phyloP scores from a whole-genome alignment of 2,888 invertebrate species.

The Apamea sordens region DNA sequence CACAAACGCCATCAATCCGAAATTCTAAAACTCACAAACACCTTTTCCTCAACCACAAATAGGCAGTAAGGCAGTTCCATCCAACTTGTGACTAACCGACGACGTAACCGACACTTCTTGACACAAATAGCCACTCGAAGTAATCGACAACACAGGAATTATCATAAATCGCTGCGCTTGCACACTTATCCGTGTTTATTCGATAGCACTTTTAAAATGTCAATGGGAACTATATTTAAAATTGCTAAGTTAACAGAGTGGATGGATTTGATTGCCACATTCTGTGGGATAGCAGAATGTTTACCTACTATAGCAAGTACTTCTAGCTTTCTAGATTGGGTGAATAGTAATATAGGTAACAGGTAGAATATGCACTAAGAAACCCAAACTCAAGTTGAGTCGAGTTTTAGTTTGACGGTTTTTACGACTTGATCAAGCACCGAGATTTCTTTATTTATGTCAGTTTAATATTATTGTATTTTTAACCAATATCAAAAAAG shows the following conservation, averaged over 20 bases:
- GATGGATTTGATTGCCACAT: slow-evolving; percentile 14
- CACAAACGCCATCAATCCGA: slow-evolving; percentile 9
- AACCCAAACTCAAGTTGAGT: too few relatives aligned
- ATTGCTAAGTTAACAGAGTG: slow-evolving; percentile 23
- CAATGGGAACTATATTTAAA: slow-evolving; percentile 50
- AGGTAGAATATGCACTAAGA: neutral
- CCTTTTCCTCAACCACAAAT: slow-evolving; percentile 18
- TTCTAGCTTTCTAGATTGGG: neutral
- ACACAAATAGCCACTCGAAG: slow-evolving; percentile 50
- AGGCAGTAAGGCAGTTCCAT: slow-evolving; percentile 23
- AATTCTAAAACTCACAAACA: slow-evolving; percentile 6
- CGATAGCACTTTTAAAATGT: slow-evolving; percentile 52
- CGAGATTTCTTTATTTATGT: too few relatives aligned
- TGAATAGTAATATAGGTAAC: neutral
- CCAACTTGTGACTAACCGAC: slow-evolving; percentile 29
- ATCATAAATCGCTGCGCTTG: slow-evolving; percentile 55
- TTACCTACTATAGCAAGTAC: neutral
- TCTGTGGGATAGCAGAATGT: slow-evolving; percentile 11
- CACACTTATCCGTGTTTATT: slow-evolving; percentile 45
- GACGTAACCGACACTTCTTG: slow-evolving; percentile 46
- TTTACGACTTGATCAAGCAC: too few relatives aligned
- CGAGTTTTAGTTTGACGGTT: too few relatives aligned
- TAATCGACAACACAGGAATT: slow-evolving; percentile 50
- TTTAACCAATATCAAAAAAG: too few relatives aligned
- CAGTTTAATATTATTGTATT: too few relatives aligned